These are phyloP conservation scores for Apamea epomidion DNA, from an alignment of 2,888 invertebrate species.

Conservation along the genomic window DNA sequence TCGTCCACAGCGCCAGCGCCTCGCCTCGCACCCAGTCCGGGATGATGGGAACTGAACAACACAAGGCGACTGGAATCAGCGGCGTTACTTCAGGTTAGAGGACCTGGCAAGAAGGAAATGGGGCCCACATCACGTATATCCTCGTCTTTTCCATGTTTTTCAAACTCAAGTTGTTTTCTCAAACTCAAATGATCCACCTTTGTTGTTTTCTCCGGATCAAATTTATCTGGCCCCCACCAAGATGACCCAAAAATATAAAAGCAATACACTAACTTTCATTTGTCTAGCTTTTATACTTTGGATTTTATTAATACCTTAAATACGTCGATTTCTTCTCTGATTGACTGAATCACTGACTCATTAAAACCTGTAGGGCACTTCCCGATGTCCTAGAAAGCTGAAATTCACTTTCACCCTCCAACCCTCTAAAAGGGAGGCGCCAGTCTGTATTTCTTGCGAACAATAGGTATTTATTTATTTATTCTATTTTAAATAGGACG, in stretches of 20 bases:
- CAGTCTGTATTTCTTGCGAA: no score
- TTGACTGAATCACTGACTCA: no score
- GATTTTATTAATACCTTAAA: not conserved
- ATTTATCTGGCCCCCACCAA: not conserved
- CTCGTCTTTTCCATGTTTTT: not conserved
- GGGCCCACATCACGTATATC: not conserved
- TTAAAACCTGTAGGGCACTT: no score
- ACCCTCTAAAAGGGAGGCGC: no score
- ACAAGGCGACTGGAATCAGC: not conserved
- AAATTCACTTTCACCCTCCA: no score
- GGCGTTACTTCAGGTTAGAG: not conserved
- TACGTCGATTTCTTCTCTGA: no score
- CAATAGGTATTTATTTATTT: no score
- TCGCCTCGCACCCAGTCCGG: constrained; percentile 82
- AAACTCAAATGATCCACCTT: not conserved
- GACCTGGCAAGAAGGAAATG: not conserved
- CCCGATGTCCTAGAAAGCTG: no score
- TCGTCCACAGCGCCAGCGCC: constrained; percentile 78
- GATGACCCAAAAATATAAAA: no score
- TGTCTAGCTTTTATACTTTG: not conserved
- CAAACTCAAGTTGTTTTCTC: not conserved
- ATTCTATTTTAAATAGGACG: no score
- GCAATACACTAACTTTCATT: not conserved
- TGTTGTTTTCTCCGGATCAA: not conserved
- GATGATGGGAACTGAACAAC: constrained; percentile 82